Percentiles rank a stretch among this genome's conserved stretches.
Conservation (phyloP, 2,113 vertebrate species). For the Globicephala melas region DNA sequence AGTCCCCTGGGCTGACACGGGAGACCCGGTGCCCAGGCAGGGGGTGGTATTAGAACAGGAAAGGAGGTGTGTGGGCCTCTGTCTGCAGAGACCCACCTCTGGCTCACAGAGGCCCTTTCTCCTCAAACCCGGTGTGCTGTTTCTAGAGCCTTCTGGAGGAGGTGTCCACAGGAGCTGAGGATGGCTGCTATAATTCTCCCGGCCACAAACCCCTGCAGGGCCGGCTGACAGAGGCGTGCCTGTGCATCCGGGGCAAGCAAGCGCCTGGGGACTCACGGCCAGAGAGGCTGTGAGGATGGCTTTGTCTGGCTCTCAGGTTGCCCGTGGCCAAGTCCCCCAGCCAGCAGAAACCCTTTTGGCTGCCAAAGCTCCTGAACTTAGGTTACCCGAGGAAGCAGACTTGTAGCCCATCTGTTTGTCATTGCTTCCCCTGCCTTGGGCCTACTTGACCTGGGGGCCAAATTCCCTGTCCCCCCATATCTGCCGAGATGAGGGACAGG, state of each 20-base stretch:
- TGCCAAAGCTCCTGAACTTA: background rate
- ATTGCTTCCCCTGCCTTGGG: background rate
- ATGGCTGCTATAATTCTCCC: background rate
- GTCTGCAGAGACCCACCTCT: background rate
- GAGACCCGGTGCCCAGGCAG: background rate
- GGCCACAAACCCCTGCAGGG: background rate
- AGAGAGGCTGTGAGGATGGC: background rate
- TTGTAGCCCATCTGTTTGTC: background rate
- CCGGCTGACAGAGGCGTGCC: background rate
- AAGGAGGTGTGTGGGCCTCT: background rate
- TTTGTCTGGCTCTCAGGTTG: background rate
- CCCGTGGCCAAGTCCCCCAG: background rate
- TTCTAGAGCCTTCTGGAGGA: background rate
- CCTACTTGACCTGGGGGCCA: background rate
- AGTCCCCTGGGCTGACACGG: background rate
- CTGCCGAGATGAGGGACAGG: background rate
- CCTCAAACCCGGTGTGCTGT: background rate
- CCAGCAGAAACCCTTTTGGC: background rate
- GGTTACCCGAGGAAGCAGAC: background rate
- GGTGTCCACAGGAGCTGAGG: background rate
- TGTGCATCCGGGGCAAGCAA: background rate
- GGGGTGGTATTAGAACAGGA: background rate
- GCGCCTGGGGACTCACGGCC: background rate
- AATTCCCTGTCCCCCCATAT: background rate
- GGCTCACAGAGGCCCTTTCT: constrained; percentile 31